A percentile compares a stretch with the other conserved stretches of the same genome.
Evolutionary conservation across 2,113 vertebrate genomes (phyloP).

Genomic region (Labrus mixtus): DNA sequence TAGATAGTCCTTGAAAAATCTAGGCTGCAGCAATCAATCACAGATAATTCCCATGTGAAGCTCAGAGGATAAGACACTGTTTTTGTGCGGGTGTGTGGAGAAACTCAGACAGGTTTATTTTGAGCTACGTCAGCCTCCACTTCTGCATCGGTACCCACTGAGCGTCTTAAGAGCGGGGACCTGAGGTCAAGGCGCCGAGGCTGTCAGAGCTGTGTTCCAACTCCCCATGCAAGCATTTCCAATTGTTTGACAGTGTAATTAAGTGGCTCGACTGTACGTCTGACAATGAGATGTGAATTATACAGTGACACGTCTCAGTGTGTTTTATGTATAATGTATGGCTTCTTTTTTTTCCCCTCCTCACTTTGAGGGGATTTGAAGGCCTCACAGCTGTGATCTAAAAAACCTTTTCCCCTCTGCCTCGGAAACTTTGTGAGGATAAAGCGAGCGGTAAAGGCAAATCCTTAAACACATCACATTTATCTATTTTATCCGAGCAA

Average conservation of each 20-base stretch:
- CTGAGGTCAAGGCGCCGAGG: slow-evolving; percentile 48
- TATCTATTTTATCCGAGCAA: slow-evolving; percentile 39
- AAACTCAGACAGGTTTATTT: slow-evolving; percentile 51
- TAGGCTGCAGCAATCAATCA: slow-evolving; percentile 76
- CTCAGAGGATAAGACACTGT: slow-evolving; percentile 65
- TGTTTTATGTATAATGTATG: slow-evolving; percentile 64
- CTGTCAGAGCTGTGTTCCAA: slow-evolving; percentile 53
- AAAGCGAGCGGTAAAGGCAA: slow-evolving; percentile 5
- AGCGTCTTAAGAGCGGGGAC: slow-evolving; percentile 17
- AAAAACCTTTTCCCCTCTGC: slow-evolving; percentile 37
- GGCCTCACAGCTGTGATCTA: slow-evolving; percentile 24
- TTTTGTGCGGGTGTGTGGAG: slow-evolving; percentile 26
- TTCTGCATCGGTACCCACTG: slow-evolving; percentile 30
- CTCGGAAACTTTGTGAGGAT: slow-evolving; percentile 20
- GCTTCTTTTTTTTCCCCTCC: slow-evolving; percentile 5
- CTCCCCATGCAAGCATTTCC: slow-evolving; percentile 47
- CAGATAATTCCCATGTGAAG: slow-evolving; percentile 60
- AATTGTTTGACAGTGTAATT: slow-evolving; percentile 73
- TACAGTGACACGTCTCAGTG: slow-evolving; percentile 59
- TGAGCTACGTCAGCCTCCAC: slow-evolving; percentile 20
- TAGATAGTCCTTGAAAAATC: slow-evolving; percentile 73
- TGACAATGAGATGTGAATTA: slow-evolving; percentile 76
- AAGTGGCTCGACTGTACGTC: slow-evolving; percentile 57
- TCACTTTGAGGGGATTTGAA: slow-evolving; percentile 20
- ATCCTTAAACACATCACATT: slow-evolving; percentile 33